These are phyloP conservation scores for Ciconia stormi DNA, from an alignment of 2,113 vertebrate species.

Conservation along the genomic window DNA sequence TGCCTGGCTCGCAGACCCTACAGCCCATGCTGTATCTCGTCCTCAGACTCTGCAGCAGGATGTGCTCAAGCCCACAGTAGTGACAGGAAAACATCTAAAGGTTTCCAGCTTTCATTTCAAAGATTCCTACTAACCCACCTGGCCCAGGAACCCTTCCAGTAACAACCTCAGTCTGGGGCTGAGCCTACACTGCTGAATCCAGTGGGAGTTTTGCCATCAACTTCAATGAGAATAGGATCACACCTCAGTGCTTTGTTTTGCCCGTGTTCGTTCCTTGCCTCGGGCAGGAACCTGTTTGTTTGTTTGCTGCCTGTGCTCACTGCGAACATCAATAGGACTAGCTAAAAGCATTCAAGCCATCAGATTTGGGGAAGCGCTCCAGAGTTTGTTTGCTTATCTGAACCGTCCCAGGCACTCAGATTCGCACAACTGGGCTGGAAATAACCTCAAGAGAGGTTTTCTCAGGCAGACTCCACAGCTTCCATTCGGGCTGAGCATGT, in stretches of 20 bases:
- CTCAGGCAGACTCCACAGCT: neutral
- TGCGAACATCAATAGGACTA: conserved; percentile 30
- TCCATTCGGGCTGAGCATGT: neutral
- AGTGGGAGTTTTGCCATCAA: conserved; percentile 49
- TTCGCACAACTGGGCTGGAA: neutral
- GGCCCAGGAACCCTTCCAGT: conserved; percentile 33
- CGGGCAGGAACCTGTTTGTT: conserved; percentile 50
- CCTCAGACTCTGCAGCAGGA: neutral
- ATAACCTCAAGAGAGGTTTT: neutral
- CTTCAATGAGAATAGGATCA: conserved; percentile 61
- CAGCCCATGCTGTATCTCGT: neutral
- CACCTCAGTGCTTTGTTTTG: conserved; percentile 58
- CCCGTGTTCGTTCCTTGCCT: conserved; percentile 27
- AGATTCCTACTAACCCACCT: conserved; percentile 7
- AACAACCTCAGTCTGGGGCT: conserved; percentile 16
- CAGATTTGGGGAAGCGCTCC: conserved; percentile 11
- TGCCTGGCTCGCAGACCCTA: neutral
- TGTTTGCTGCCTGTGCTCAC: conserved; percentile 51
- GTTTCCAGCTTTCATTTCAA: conserved; percentile 44
- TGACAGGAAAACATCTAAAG: conserved; percentile 31
- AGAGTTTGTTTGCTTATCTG: conserved; percentile 48
- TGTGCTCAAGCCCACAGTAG: neutral
- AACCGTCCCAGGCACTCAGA: neutral
- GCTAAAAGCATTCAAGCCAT: conserved; percentile 30
- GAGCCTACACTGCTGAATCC: conserved; percentile 37